Evolutionary conservation across 2,888 invertebrate species (phyloP).

Genomic region (Chalcis sispes): DNA sequence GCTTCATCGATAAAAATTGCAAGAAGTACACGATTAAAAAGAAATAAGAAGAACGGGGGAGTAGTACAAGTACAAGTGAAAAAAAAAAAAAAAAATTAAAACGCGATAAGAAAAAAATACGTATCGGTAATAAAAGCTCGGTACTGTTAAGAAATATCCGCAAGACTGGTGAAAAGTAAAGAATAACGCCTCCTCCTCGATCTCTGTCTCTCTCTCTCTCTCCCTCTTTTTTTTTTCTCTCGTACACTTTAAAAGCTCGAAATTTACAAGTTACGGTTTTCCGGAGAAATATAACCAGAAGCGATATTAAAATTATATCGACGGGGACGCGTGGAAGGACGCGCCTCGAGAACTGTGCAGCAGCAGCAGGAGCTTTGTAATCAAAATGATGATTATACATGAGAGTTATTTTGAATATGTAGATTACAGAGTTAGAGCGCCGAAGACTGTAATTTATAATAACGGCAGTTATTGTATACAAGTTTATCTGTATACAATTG

Average conservation of each 20-base stretch:
- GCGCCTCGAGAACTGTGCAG: neutral
- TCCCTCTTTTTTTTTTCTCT: too few species aligned
- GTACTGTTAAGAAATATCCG: too few species aligned
- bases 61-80: too few species aligned
- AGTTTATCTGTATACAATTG: constrained; percentile 17
- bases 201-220: too few species aligned
- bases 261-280: constrained; percentile 10
- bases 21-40: neutral
- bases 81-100: too few species aligned
- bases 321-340: too few species aligned
- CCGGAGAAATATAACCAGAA: neutral
- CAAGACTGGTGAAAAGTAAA: neutral
- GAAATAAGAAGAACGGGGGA: too few species aligned
- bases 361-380: constrained; percentile 8
- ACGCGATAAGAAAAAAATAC: too few species aligned
- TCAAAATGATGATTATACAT: constrained; percentile 44
- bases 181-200: neutral
- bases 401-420: constrained; percentile 44
- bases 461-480: constrained; percentile 33
- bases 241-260: neutral
- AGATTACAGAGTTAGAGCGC: constrained; percentile 40
- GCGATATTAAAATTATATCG: constrained; percentile 41
- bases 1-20: neutral
- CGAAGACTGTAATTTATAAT: constrained; percentile 39
- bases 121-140: too few species aligned